Percentiles rank a stretch among this genome's conserved stretches.
phyloP scores from a whole-genome alignment of 2,113 vertebrate species.

The Tragelaphus scriptus region DNA sequence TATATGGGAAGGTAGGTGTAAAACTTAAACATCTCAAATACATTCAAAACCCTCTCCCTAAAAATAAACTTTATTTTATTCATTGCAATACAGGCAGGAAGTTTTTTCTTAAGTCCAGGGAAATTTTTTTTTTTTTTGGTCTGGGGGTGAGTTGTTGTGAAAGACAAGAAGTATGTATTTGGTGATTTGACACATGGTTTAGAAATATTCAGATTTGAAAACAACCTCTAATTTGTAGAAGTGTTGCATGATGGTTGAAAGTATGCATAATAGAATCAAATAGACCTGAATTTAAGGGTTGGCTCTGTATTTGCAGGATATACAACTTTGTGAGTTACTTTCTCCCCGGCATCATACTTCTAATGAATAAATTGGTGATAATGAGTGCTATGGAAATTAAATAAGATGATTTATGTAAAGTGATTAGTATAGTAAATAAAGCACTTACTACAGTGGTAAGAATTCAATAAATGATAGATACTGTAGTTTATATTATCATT shows the following conservation, averaged over 20 bases:
- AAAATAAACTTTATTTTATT: conserved; percentile 34
- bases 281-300: neutral
- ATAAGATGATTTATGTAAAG: neutral
- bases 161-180: neutral
- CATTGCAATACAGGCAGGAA: neutral
- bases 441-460: neutral
- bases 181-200: neutral
- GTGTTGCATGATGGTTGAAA: neutral
- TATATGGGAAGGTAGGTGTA: conserved; percentile 65
- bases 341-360: neutral
- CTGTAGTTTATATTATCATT: neutral
- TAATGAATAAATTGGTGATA: neutral
- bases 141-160: neutral
- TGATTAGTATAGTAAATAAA: neutral
- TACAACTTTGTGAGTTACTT: neutral
- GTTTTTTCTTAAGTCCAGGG: neutral
- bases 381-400: neutral
- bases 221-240: neutral
- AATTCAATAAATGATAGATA: neutral
- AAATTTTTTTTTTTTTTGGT: neutral
- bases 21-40: conserved; percentile 75
- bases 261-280: neutral
- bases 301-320: neutral
- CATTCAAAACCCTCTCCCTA: conserved; percentile 54
- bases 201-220: neutral